Base-by-base conservation (phyloP, 1,140 invertebrate species). In the Mercenaria mercenaria region DNA sequence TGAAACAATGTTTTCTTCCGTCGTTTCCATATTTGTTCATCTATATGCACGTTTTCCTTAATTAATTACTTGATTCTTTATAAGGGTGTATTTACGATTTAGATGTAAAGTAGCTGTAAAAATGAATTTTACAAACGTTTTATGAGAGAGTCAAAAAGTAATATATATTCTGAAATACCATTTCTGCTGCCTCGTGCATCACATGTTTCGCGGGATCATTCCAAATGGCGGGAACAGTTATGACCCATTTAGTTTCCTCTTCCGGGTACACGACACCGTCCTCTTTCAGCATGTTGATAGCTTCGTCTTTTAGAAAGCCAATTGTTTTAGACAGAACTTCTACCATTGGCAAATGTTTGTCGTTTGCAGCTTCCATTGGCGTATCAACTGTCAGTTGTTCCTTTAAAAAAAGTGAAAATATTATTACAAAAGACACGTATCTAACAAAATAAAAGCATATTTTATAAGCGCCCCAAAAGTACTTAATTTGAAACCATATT, bases 241-340 rank as follows among this genome's bases (percentile, higher is more conserved):
- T 15, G 18, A 80, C 77, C 77, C 77, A 80, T 50, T 56, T 39
- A 1, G 43, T 52, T 43, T 80, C 77, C 26, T 74, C 41, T 26
- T 74, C 69, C 10, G 50, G 20, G 26, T 81, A 34, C 23, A 43
- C 32, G 56, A 79, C 29, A 11, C 67, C 67, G 20, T 72, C 23
- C 29, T 34, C 39, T 74, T n/a, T 13, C 20, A 81, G 67, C 4
- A 74, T 6, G 0, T 56, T 29, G 4, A 91, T 47, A 1, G 77
- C 34, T 56, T 88, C 77, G 34, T 84, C 43, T 18, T 77, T 90
- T 37, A 90, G 26, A 34, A 34, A 83, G 23, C 41, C 64, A 29
- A 90, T 84, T 20, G 80, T 34, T 32, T 43, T 52, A n/a, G 59
- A 32, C 34, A 90, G 84, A 15, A 90, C 88, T 20, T n/a, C 26